A percentile compares a stretch with the other conserved stretches of the same genome.
These are phyloP conservation scores for Vanacampus margaritifer DNA, from an alignment of 2,113 vertebrate genomes.

Conservation along the genomic window DNA sequence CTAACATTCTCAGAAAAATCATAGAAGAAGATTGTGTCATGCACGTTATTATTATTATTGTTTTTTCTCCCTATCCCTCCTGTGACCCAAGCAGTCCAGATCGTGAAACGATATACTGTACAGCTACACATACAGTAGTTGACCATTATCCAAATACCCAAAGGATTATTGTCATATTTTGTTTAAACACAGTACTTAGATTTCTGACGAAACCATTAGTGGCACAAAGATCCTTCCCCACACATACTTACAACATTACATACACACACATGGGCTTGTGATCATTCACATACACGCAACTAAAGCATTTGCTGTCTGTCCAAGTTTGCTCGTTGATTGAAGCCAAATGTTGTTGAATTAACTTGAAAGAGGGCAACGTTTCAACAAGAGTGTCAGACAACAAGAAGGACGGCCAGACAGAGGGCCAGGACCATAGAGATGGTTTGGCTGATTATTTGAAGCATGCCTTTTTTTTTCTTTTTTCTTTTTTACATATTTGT, in stretches of 20 bases:
- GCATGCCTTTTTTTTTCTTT: neutral
- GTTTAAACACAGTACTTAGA: slow-evolving; percentile 43
- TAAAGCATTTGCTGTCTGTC: slow-evolving; percentile 30
- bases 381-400: slow-evolving; percentile 1
- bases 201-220: slow-evolving; percentile 58
- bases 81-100: slow-evolving; percentile 10
- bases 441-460: neutral
- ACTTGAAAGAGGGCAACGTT: slow-evolving; percentile 4
- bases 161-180: slow-evolving; percentile 44
- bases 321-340: slow-evolving; percentile 40
- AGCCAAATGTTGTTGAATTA: slow-evolving; percentile 49
- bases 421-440: neutral
- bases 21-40: neutral
- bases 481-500: neutral
- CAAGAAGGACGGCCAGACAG: neutral
- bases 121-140: slow-evolving; percentile 25
- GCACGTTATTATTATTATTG: neutral
- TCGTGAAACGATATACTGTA: slow-evolving; percentile 6
- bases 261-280: slow-evolving; percentile 22
- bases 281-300: slow-evolving; percentile 11
- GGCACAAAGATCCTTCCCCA: slow-evolving; percentile 30
- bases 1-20: neutral
- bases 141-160: slow-evolving; percentile 26
- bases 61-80: neutral
- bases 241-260: slow-evolving; percentile 40